Evolutionary conservation across 2,888 invertebrate genomes (phyloP).

Genomic region (Cantharis nigra): DNA sequence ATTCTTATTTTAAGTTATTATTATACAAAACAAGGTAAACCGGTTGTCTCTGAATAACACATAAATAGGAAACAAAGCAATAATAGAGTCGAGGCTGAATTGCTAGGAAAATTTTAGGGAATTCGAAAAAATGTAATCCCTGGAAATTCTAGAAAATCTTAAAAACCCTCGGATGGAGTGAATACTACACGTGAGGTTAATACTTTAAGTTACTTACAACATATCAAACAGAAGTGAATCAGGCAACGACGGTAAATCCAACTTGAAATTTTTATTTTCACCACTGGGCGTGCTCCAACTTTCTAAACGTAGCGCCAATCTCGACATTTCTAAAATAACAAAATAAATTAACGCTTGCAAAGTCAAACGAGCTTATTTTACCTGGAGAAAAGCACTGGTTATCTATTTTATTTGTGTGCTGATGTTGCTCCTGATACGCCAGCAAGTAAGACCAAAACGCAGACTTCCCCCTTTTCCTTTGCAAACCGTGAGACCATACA

Average conservation of each 20-base stretch:
- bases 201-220: slow-evolving; percentile 60
- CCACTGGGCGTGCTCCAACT: slow-evolving; percentile 46
- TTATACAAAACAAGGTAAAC: no score
- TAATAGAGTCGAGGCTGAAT: no score
- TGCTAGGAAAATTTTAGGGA: no score
- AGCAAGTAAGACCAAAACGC: slow-evolving; percentile 95
- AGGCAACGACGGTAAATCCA: slow-evolving; percentile 71
- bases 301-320: slow-evolving; percentile 49
- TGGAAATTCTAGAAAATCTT: no score
- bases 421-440: slow-evolving; percentile 75
- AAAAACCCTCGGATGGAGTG: no score
- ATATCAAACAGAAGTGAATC: slow-evolving; percentile 88
- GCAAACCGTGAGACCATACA: slow-evolving; percentile 96
- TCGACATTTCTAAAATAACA: slow-evolving; percentile 45
- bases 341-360: slow-evolving; percentile 4
- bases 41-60: no score
- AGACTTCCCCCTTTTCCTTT: slow-evolving; percentile 95
- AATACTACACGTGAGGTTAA: no score
- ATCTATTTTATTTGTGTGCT: slow-evolving; percentile 32
- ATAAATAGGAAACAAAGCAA: no score
- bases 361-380: slow-evolving; percentile 35
- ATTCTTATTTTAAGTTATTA: no score
- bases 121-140: no score
- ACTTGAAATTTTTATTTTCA: slow-evolving; percentile 45
- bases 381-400: slow-evolving; percentile 55